Base-by-base conservation (phyloP, 1,140 invertebrate species). In the Pectinophora gossypiella region DNA sequence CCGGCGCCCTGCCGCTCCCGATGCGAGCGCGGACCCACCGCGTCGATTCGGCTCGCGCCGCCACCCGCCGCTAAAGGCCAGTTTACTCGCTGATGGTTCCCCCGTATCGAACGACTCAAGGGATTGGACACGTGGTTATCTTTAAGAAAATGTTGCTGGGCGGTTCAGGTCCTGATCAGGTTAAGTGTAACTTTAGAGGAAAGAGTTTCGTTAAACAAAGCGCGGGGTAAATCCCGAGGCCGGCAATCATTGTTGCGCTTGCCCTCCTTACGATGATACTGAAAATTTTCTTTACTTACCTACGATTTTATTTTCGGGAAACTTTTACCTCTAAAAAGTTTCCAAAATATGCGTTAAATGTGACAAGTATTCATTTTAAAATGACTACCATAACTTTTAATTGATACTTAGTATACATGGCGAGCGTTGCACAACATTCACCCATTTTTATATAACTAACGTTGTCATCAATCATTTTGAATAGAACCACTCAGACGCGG, bases 1-100 rank as follows among this genome's bases (percentile, higher is more conserved):
- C 56, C 63, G 56, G 57, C 65, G 52, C 52, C 58, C 52, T 47
- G 53, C 54, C 61, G 60, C 64, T 63, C 64, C 63, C 54, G 68
- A 64, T 61, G 65, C 62, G 60, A 61, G 63, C 64, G 68, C 65
- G 54, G 64, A 60, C 61, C 57, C 16, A 40, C 7, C 61, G 62
- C 49, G 55, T 56, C 56, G 61, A 64, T 54, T 49, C 58, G 51
- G 55, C 55, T 32, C 27, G 27, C 27, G 9, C 27, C 27, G 27
- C n/a, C 16, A 3, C 1, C 36, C 36, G 36, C 36, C 36, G 36
- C 36, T 40, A 40, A 40, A 40, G 36, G 36, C 36, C 36, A 40
- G 36, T 40, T 40, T 15, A 7, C 36, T 40, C 36, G 36, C 36
- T 18, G 36, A 18, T 40, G 36, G 36, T 40, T 40, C 36, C 36